Base-by-base conservation (phyloP, 2,888 invertebrate genomes). In the Ormyrus pomaceus region DNA sequence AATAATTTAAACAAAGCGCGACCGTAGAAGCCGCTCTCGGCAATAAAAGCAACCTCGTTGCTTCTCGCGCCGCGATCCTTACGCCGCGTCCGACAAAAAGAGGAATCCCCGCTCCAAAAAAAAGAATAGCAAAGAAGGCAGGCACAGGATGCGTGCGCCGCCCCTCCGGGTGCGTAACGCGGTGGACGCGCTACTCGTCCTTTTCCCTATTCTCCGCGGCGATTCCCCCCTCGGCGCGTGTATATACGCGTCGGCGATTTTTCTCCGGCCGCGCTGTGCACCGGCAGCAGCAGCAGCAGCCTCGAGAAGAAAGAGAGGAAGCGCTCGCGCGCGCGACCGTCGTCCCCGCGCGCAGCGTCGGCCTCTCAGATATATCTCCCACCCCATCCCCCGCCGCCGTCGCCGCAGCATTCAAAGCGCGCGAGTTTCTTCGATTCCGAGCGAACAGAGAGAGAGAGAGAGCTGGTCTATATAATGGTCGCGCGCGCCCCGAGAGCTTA, bases 111-210 rank as follows among this genome's bases (percentile, higher is more conserved):
- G 34, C 55, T 11, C 11, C 45, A 10, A 50, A 13, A 64, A 46
- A 46, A 48, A 48, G 62, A 68, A 13, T 34, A 34, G 55, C 9
- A 45, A 46, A 70, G 70, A 58, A n/a, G 61, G 34, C 4, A 55
- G 55, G 61, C 61, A 65, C 64, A 56, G 70, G 58, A 69, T 74
- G 53, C 58, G 64, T 65, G 58, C 51, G 69, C 69, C 56, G 69
- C 48, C 55, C 66, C 62, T 66, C 51, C 34, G 19, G 59, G 87
- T 88, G 89, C 89, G 89, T 89, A 89, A 89, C 87, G 88, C 86
- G 86, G 87, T 87, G 85, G 86, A 87, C 84, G 86, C 85, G 82
- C 82, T 80, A 72, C 69, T 74, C 66, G 53, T 50, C 56, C 82
- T 82, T 84, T 84, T 84, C 83, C 84, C 85, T 84, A 85, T 86